Base-by-base conservation (phyloP, 2,113 vertebrate genomes). In the Psittacara wagleri region DNA sequence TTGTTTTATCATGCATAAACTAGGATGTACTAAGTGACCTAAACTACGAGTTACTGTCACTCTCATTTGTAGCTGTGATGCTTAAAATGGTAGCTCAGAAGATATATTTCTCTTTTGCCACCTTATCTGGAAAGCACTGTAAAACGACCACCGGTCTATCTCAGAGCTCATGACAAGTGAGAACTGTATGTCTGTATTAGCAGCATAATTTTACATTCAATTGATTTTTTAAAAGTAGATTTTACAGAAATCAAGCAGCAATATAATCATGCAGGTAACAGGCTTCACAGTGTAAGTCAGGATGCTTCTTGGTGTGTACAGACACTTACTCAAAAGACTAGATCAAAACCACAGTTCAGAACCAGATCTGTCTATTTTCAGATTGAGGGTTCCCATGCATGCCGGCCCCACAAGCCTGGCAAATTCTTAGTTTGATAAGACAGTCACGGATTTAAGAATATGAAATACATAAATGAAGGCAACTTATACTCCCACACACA, bases 111-210 rank as follows among this genome's bases (percentile, higher is more conserved):
- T 77, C 46, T 88, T 83, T 55, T 91, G 29, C 54, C 29, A 84
- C 17, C 20, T 78, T 92, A 96, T 83, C 89, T 18, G 90, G 83
- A 81, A 96, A 97, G 87, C 44, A 83, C 33, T 52, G 41, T 35
- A 69, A 77, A 96, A 89, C 86, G 93, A 95, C 76, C 96, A 95
- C 88, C 83, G 83, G 29, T 92, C 90, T 90, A 35, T 88, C 91
- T 97, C 22, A 97, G 86, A 94, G 39, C 52, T 91, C 22, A 22
- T 82, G 87, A 88, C 73, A 92, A 94, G 90, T 86, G 82, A 93
- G 90, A 97, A 83, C 57, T 11, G 1, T 84, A 91, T 31, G 27
- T 95, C 95, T 94, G 72, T 95, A 93, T 96, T 93, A 91, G 33
- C 25, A 81, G 67, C 61, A 79, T 84, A 74, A 93, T 93, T 96